phyloP scores from a whole-genome alignment of 1,140 invertebrate genomes.

The Anastrepha ludens region DNA sequence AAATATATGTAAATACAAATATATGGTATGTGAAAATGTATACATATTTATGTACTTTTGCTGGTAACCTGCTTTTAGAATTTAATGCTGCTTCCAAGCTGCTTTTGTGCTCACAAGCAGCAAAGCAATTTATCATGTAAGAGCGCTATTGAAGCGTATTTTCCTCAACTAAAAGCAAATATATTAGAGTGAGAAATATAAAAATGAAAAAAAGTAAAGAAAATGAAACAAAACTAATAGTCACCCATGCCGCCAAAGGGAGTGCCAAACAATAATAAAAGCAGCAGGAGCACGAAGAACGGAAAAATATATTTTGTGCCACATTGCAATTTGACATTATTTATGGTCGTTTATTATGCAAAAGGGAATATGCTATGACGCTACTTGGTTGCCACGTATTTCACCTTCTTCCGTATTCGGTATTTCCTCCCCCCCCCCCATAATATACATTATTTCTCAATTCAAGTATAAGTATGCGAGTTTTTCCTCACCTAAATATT shows the following conservation, averaged over 20 bases:
- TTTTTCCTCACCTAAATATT: no score
- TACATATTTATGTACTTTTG: background rate
- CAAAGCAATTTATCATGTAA: constrained; percentile 49
- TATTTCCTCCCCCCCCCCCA: no score
- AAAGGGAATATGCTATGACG: background rate
- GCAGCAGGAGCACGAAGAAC: background rate
- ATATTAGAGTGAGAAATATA: background rate
- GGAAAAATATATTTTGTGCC: constrained; percentile 1
- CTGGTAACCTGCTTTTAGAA: constrained; percentile 32
- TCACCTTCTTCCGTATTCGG: background rate
- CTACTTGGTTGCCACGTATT: background rate
- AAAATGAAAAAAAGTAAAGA: background rate
- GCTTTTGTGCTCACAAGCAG: constrained; percentile 23
- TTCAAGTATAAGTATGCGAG: no score
- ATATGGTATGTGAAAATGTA: background rate
- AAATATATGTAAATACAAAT: background rate
- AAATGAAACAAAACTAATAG: background rate
- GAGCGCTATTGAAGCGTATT: constrained; percentile 34
- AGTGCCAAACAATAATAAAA: constrained; percentile 1
- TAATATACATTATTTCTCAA: no score
- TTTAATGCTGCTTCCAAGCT: constrained; percentile 33
- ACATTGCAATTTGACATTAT: constrained; percentile 37
- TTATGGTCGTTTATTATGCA: constrained; percentile 49
- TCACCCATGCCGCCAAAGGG: background rate
- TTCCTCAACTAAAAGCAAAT: constrained; percentile 15